These are phyloP conservation scores for Rhizoglyphus robini DNA, from an alignment of 1,140 invertebrate species.

Conservation along the genomic window DNA sequence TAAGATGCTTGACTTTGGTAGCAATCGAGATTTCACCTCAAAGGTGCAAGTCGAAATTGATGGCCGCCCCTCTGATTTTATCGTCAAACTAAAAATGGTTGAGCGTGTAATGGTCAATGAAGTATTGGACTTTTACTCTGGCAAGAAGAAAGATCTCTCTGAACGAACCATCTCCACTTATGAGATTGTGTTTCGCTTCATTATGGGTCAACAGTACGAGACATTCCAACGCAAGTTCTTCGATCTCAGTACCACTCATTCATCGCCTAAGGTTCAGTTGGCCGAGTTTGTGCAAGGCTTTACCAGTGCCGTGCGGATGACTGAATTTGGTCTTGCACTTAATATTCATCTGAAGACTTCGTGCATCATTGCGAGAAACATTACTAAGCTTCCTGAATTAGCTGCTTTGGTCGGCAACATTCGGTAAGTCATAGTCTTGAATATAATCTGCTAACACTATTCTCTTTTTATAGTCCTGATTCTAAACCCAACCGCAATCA, in stretches of 20 bases:
- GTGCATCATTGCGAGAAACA: no score
- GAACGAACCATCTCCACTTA: not conserved
- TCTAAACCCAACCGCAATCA: no score
- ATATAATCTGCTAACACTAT: no score
- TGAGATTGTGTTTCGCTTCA: not conserved
- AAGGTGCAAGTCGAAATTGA: not conserved
- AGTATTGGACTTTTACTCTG: not conserved
- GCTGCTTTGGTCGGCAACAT: no score
- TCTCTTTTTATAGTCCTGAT: no score
- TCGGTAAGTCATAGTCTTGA: no score
- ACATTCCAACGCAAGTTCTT: not conserved
- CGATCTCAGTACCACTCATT: not conserved
- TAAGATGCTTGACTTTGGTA: not conserved
- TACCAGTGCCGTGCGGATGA: no score
- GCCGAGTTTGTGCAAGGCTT: no score
- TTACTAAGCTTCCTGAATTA: no score
- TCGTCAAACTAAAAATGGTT: not conserved
- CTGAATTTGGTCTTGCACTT: no score
- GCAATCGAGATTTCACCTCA: not conserved
- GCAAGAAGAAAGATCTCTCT: not conserved
- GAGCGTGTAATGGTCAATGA: not conserved
- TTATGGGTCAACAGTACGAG: not conserved
- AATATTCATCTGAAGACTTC: no score
- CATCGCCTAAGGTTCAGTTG: no score
- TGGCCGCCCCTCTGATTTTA: not conserved